Conservation (phyloP, 2,888 invertebrate species). For the Biston stratarius region DNA sequence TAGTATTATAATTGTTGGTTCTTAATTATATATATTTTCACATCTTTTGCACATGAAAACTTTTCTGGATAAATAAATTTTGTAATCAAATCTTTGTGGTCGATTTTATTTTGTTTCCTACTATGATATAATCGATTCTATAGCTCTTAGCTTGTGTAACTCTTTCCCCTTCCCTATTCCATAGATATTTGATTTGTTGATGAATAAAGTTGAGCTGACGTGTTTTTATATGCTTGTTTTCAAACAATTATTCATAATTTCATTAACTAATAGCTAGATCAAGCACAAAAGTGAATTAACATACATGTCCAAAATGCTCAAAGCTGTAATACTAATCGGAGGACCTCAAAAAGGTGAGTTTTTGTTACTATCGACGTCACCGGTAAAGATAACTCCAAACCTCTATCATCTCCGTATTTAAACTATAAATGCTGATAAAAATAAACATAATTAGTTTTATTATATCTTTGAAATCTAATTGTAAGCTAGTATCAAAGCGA, state of each 20-base stretch:
- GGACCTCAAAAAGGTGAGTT: slow-evolving; percentile 96
- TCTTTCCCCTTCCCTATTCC: neutral
- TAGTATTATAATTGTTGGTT: too few species aligned
- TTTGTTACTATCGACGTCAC: slow-evolving; percentile 50
- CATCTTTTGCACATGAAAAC: too few species aligned
- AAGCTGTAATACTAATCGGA: slow-evolving; percentile 96
- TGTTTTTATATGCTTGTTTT: neutral
- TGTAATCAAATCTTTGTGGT: too few species aligned
- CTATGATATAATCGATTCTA: too few species aligned
- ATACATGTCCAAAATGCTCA: slow-evolving; percentile 85
- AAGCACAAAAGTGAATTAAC: neutral
- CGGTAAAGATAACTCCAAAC: slow-evolving; percentile 51
- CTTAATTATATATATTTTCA: too few species aligned
- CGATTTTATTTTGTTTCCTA: too few species aligned
- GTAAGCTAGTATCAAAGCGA: neutral
- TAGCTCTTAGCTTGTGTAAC: too few species aligned
- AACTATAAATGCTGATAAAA: neutral
- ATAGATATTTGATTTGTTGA: slow-evolving; percentile 23
- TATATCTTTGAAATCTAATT: neutral
- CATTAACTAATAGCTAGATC: neutral
- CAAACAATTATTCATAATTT: neutral
- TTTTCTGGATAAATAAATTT: too few species aligned
- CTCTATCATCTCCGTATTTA: slow-evolving; percentile 16
- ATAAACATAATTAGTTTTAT: neutral
- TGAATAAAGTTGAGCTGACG: slow-evolving; percentile 18